Base-by-base conservation (phyloP, 1,140 invertebrate species). In the Sinonovacula constricta region DNA sequence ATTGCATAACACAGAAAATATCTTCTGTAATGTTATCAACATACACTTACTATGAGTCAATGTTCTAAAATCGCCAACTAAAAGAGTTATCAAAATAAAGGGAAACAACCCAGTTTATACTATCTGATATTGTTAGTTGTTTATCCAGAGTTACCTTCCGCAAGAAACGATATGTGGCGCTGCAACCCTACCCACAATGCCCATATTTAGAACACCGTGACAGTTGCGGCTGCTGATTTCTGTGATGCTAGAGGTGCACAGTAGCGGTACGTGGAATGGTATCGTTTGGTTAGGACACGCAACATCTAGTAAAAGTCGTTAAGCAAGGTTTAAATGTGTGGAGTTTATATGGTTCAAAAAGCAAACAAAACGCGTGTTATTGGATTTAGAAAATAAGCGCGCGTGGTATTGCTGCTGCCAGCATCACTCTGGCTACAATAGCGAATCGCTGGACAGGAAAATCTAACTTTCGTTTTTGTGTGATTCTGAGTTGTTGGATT, bases 201-300 rank as follows among this genome's bases (percentile, higher is more conserved):
- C 72, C 72, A 65, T 76, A 76, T 76, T 76, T 76, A 76, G 72
- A 62, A 53, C 72, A 76, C 62, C 66, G 53, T 76, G 72, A 76
- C 72, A 76, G 72, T 67, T 76, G 63, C 72, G 60, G 72, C 62
- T 76, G 72, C 72, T 76, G 72, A 76, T 15, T 51, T 10, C 39
- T 45, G 7, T n/a, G n/a, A 45, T 45, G 39, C 30, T 34, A 60
- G 53, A 5, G 5, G 60, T 66, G 15, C 24, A 49, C 54, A 45
- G 24, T 63, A 74, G 26, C 39, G 39, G 49, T 34, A 36, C 28
- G 22, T 59, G 49, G 57, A 60, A 65, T 49, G 57, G 24, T 24
- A 34, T 67, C 39, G 49, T 57, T 67, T 66, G 45, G 67, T 36
- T 34, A 51, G 67, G 66, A 30, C 7, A 28, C 24, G 2, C 39